Evolutionary conservation across 2,888 invertebrate genomes (phyloP), one percentile per base, ranked within the genome.

Genomic region (Scrobipalpa atriplicella): DNA sequence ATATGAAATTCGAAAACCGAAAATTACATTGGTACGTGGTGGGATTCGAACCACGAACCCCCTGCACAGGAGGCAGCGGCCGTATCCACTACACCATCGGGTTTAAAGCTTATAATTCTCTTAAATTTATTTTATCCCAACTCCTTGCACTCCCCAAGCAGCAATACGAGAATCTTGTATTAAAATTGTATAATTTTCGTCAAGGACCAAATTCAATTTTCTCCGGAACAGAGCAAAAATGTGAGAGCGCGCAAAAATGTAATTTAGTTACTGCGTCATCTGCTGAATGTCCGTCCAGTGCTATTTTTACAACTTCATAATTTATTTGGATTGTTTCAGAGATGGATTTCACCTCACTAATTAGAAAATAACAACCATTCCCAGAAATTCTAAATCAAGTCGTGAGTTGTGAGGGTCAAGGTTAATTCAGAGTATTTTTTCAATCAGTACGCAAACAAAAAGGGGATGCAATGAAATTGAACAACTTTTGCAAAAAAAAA

Each of bases 151-250:
- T n/a, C n/a, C n/a, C n/a, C n/a, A 16, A 19, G 43, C 16, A 18
- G 16, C 36, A n/a, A 58, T 38, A 29, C 5, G 9, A 58, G 1
- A 19, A 58, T 36, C 38, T 16, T 58, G 36, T 58, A 58, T 58
- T 7, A 58, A 29, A 58, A 58, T 61, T 56, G 64, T 68, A 66
- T 71, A 67, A 67, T 69, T 71, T 70, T 68, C 65, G 64, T 72
- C 68, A 68, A 67, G 69, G 65, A 43, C 61, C 62, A 69, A 73
- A 73, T 72, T 70, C 70, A 76, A 74, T 74, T 76, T 75, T 43
- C 51, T 41, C 47, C 13, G 58, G 67, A 47, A 62, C 66, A 70
- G 70, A 38, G 58, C 54, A 66, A 66, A 39, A 67, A 68, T 67
- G 62, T 64, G 61, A 41, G 54, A 51, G 61, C 67, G 68, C 51